Evolutionary conservation across 2,797 vertebrate genomes (phyloP), one percentile per base, ranked within the genome.

Genomic region (Acanthis flammea): DNA sequence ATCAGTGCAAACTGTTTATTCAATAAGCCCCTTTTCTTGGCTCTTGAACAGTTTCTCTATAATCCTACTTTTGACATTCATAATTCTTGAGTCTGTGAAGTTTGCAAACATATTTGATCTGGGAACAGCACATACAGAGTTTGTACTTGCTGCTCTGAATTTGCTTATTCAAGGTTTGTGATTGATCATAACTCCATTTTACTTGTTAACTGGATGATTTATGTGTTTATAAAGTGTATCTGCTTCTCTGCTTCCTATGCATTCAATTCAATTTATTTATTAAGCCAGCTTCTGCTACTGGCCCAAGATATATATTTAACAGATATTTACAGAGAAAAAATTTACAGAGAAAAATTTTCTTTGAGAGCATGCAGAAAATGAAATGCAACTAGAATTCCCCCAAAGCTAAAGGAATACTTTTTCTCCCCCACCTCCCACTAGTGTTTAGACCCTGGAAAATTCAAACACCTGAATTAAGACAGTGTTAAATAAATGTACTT

Each of bases 81-180:
- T 90, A 95, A 86, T 77, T 94, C 87, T 89, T 2, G 7, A 86
- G 68, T 72, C 65, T 88, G 72, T 74, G 81, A 94, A 54, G 78
- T 94, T 88, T 96, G 42, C 89, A 92, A 94, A 92, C 39, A 47
- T 41, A 47, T 83, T 80, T 83, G 87, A 61, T 90, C 81, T 68
- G 31, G 50, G 48, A 83, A 65, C 39, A 61, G 25, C 65, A 57
- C 42, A 12, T n/a, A 28, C 15, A 37, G 11, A 25, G 11, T 86
- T 89, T 80, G 27, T 77, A 47, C 42, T 77, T 90, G 67, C 78
- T 94, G 27, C 70, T 86, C 68, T 88, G 68, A 73, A 89, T 87
- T 86, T 19, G 17, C 71, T 76, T 90, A 61, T 71, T 57, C 78
- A 86, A 86, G 19, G 30, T 68, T 94, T 71, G 37, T 68, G 65